Evolutionary conservation across 2,797 vertebrate genomes (phyloP), one percentile per base, ranked within the genome.

Genomic region (Danio kyathit): DNA sequence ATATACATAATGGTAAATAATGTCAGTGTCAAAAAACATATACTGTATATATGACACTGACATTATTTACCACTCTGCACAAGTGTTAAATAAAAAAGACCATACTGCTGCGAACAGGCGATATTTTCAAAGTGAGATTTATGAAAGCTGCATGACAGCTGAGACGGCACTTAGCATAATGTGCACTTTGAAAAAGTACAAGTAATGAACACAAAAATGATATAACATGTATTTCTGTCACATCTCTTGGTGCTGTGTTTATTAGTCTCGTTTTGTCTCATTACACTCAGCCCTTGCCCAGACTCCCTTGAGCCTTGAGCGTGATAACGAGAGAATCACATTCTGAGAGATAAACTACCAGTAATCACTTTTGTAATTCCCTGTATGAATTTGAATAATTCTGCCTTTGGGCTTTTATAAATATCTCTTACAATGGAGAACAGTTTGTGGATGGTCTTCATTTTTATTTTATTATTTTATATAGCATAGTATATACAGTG

Each of bases 221-320:
- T 66, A 49, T 60, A 41, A n/a, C 21, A 5, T 56, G 43, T 12
- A 11, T 48, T 41, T 78, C 60, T 60, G 54, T 60, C 4, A 5
- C 43, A 78, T 78, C 54, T 78, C n/a, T 49, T 48, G 43, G 56
- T 69, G 16, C 54, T 59, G 54, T 69, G 54, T 60, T 69, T 78
- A 69, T 78, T 69, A 69, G 76, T 67, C 43, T 60, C 1, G 65
- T 78, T 78, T 69, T 78, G 76, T 78, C 65, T 78, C 65, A 78
- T 78, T 69, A 78, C 54, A 49, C 63, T 46, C 54, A 40, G 76
- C 76, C 59, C 48, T 69, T 17, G 21, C 76, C 44, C 29, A 69
- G 65, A 69, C 76, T 78, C 76, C 76, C 76, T 78, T 78, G 76
- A 60, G 76, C 46, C 7, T 71, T 19, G 38, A 43, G 38, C 41